Conservation (phyloP, 2,888 invertebrate genomes). For the Oscheius sp. region DNA sequence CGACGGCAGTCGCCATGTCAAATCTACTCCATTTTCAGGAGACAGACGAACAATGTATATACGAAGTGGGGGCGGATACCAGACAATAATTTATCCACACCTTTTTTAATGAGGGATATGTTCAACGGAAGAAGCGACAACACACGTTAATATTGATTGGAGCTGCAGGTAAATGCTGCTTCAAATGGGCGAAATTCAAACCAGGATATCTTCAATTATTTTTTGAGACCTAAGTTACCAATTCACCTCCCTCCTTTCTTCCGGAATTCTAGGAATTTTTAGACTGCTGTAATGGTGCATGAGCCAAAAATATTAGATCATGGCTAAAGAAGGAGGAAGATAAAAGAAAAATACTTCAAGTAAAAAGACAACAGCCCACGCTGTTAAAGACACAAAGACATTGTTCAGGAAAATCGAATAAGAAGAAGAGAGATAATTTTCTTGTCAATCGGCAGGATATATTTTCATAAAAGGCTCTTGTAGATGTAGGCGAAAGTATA, state of each 20-base stretch:
- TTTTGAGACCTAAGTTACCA: too few species aligned
- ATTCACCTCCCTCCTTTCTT: too few species aligned
- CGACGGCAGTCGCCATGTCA: conserved; percentile 7
- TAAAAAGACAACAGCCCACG: too few species aligned
- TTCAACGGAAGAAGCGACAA: not conserved
- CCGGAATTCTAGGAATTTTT: too few species aligned
- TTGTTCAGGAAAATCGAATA: not conserved
- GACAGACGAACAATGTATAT: not conserved
- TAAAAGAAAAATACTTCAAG: too few species aligned
- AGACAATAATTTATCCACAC: too few species aligned
- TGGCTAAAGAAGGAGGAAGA: too few species aligned
- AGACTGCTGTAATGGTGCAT: too few species aligned
- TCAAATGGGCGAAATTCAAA: not conserved
- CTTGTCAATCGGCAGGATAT: not conserved
- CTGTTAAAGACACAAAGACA: too few species aligned
- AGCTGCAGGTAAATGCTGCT: not conserved
- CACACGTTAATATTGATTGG: conserved; percentile 4
- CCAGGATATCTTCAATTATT: too few species aligned
- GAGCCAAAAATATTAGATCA: too few species aligned
- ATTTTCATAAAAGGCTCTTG: not conserved
- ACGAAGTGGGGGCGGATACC: not conserved
- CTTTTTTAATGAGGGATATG: not conserved
- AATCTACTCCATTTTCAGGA: not conserved
- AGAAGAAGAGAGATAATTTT: not conserved
- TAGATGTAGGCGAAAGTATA: too few species aligned